Base-by-base conservation (phyloP, 2,113 vertebrate species). In the Plotosus lineatus region DNA sequence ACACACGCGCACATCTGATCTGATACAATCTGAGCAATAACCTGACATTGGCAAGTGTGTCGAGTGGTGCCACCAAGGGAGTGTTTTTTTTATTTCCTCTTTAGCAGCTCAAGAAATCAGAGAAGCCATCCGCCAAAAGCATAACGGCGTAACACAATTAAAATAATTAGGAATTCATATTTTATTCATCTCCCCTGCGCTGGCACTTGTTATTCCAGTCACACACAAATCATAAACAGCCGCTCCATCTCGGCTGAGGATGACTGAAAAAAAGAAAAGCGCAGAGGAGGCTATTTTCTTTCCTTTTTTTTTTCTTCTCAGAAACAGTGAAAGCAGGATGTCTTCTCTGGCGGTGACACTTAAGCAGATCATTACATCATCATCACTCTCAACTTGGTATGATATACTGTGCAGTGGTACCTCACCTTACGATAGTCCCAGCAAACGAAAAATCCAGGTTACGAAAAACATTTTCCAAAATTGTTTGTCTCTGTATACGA, bases 131-230 rank as follows among this genome's bases (percentile, higher is more conserved):
- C 42, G 44, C 40, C 36, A 31, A 61, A 75, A 72, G 65, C 75
- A 17, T 55, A 83, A 61, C 63, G 65, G 78, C 68, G 36, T 50
- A 77, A 78, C 75, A 78, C 75, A 78, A 74, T 85, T 78, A 72
- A 85, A 79, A 85, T 74, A 79, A 83, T 83, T 83, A 83, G 71
- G 76, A 83, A 79, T 83, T 83, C 58, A 81, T 77, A 58, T 84
- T 61, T 80, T 81, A 84, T 84, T 74, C 75, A 74, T 51, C 31
- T 78, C 50, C 40, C 69, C 58, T 61, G 58, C 26, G 19, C 46
- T 58, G 58, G 28, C 26, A 68, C 83, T 81, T 82, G 68, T 75
- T 77, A 85, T 82, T 81, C 83, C 61, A 78, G 69, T 55, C 74
- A 73, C 68, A 60, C 74, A 63, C 68, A 48, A 73, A 83, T 74